Conservation (phyloP, 2,888 invertebrate species). For the Synergus japonicus region DNA sequence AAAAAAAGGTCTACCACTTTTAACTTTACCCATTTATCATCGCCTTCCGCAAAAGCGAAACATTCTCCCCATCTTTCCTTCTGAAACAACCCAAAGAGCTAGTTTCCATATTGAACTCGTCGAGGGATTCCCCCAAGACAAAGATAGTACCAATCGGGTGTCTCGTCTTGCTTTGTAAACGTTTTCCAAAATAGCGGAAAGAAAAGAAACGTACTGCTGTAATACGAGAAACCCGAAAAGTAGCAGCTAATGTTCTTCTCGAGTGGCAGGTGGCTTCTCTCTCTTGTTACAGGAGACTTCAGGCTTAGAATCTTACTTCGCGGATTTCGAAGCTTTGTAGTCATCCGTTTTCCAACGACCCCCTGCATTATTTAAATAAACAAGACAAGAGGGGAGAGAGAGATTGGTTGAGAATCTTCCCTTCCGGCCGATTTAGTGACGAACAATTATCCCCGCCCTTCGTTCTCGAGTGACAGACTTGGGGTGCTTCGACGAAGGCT, state of each 20-base stretch:
- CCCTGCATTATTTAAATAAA: conserved; percentile 76
- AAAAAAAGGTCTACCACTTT: background rate
- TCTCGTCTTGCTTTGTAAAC: conserved; percentile 10
- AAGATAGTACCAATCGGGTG: conserved; percentile 28
- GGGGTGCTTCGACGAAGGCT: conserved; percentile 57
- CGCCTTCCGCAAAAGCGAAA: background rate
- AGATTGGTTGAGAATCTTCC: conserved; percentile 68
- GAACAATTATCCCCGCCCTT: conserved; percentile 74
- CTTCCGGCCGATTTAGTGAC: conserved; percentile 64
- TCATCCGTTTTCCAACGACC: conserved; percentile 72
- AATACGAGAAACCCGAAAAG: conserved; percentile 50
- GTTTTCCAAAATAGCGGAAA: conserved; percentile 36
- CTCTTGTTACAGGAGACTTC: conserved; percentile 42
- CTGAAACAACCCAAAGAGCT: conserved; percentile 6
- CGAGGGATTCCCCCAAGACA: conserved; percentile 17
- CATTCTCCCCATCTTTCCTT: background rate
- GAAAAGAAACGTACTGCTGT: conserved; percentile 41
- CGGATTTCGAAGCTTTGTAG: conserved; percentile 74
- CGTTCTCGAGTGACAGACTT: conserved; percentile 60
- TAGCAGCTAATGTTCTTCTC: conserved; percentile 58
- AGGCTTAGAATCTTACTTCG: conserved; percentile 51
- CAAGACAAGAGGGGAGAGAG: conserved; percentile 65
- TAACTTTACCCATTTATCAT: background rate
- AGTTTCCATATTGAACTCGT: conserved; percentile 35
- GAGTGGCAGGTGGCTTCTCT: conserved; percentile 54